Conservation (phyloP, 2,797 vertebrate genomes). For the Borostomias antarcticus region DNA sequence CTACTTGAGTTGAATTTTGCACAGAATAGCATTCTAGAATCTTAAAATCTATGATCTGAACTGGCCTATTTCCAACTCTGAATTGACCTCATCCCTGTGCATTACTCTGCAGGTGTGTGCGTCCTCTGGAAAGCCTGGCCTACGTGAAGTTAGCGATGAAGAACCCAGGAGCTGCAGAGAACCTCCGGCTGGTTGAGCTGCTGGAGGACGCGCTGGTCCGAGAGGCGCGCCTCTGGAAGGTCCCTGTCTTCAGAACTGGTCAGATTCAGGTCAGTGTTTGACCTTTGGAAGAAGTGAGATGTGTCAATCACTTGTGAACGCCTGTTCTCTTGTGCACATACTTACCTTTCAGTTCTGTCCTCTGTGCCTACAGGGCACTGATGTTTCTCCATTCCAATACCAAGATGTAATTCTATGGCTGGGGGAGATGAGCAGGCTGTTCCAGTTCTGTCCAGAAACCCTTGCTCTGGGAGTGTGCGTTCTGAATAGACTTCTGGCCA, state of each 20-base stretch:
- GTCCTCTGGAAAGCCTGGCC: constrained; percentile 67
- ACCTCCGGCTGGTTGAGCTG: constrained; percentile 55
- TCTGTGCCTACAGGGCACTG: constrained; percentile 67
- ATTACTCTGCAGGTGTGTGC: constrained; percentile 63
- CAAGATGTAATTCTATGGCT: constrained; percentile 76
- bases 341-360: neutral
- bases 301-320: neutral
- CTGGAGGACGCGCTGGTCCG: constrained; percentile 74
- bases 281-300: neutral
- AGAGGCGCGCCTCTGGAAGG: constrained; percentile 79
- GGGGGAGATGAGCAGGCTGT: constrained; percentile 66
- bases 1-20: too few species aligned
- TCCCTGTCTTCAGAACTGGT: constrained; percentile 71
- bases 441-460: constrained; percentile 75
- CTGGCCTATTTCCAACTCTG: neutral
- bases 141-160: constrained; percentile 67
- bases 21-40: too few species aligned
- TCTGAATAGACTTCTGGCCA: constrained; percentile 74
- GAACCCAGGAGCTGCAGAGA: constrained; percentile 60
- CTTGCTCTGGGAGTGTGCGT: constrained; percentile 75
- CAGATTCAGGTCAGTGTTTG: constrained; percentile 68
- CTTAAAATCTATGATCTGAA: too few species aligned
- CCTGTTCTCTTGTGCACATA: neutral
- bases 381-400: constrained; percentile 71
- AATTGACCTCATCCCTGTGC: neutral